Percentiles rank a stretch among this genome's conserved stretches.
These are phyloP conservation scores for Hypotaenidia philippensis DNA, from an alignment of 2,797 vertebrate genomes.

Conservation along the genomic window DNA sequence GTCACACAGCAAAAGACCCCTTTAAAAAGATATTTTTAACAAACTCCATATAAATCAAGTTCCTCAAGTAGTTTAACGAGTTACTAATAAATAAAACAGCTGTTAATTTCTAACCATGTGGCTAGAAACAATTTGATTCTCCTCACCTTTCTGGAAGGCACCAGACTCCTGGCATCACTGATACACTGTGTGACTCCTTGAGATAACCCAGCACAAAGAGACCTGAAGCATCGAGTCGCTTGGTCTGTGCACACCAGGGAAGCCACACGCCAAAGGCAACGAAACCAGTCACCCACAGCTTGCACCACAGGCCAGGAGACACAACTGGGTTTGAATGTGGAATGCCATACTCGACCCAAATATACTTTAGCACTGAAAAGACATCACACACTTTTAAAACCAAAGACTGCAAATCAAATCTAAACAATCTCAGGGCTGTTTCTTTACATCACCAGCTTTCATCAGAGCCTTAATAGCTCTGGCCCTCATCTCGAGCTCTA, in stretches of 20 bases:
- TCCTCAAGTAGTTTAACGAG: constrained; percentile 39
- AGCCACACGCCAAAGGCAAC: constrained; percentile 11
- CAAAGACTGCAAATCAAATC: constrained; percentile 33
- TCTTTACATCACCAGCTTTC: constrained; percentile 93
- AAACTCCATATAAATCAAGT: constrained; percentile 43
- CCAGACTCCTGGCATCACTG: constrained; percentile 14
- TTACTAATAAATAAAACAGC: not conserved
- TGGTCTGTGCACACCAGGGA: not conserved
- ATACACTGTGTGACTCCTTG: not conserved
- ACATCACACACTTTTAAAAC: constrained; percentile 40
- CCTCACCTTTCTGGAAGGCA: constrained; percentile 46
- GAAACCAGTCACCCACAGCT: not conserved
- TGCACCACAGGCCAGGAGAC: not conserved
- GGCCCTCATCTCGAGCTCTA: constrained; percentile 97
- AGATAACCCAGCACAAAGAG: constrained; percentile 20
- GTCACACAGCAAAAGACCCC: not conserved
- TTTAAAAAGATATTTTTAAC: constrained; percentile 35
- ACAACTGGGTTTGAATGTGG: constrained; percentile 38
- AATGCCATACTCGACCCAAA: constrained; percentile 58
- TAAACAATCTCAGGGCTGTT: constrained; percentile 62
- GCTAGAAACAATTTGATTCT: constrained; percentile 20
- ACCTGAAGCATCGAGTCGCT: not conserved
- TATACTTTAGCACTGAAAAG: constrained; percentile 50
- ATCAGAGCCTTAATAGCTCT: constrained; percentile 97
- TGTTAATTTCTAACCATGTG: not conserved